Base-by-base conservation (phyloP, 2,888 invertebrate genomes). In the Xanthia togata region DNA sequence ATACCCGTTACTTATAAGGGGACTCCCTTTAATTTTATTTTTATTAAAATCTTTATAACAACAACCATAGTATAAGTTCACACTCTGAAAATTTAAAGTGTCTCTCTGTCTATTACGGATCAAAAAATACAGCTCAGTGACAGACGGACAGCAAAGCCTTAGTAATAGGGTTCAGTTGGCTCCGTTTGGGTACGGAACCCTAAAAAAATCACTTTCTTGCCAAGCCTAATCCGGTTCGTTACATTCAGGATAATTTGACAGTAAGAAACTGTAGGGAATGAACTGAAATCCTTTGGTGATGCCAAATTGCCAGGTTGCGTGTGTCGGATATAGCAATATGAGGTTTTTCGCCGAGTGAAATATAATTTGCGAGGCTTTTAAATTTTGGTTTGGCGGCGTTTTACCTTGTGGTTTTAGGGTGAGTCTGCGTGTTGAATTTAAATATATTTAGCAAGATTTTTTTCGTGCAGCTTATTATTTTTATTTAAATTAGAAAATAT, bases 221-320 rank as follows among this genome's bases (percentile, higher is more conserved):
- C 87, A 84, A 81, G 67, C 76, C 78, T 91, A 92, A 93, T 92
- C 91, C 90, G 85, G 87, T 91, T 91, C 92, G 92, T 93, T 91
- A 91, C 89, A 88, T 89, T 87, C 82, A 81, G 87, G 89, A 88
- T 92, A 91, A 92, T 92, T 92, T 91, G 90, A 88, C 86, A 87
- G 86, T 89, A 88, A 87, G 89, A 86, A 90, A 87, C 87, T 89
- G 85, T 78, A 85, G 88, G 87, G 86, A 90, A 90, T 89, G 85
- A 76, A 85, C 86, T 84, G 86, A 89, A 90, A 91, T 88, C 89
- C 88, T 88, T 86, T 70, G 74, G 65, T 86, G 79, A 87, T 76
- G 64, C 87, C 82, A 83, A 86, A 89, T 91, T 86, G 84, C 83
- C 81, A 79, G 83, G 83, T 83, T 83, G 76, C 72, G 74, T 69